Evolutionary conservation across 2,113 vertebrate species (phyloP).

Genomic region (Andinoacara biseriatus): DNA sequence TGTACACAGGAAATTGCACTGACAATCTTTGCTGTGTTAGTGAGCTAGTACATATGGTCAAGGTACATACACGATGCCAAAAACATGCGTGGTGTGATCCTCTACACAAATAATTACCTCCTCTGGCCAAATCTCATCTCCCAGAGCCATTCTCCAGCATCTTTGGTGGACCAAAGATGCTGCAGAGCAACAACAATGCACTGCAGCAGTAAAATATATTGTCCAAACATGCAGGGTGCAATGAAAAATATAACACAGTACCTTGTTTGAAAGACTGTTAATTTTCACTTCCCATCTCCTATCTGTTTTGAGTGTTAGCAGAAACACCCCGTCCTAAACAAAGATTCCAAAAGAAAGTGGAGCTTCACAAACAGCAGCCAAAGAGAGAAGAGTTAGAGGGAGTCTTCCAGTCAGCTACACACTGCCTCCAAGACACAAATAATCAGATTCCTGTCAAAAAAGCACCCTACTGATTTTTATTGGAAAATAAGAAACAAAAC

Average conservation of each 20-base stretch:
- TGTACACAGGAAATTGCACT: slow-evolving; percentile 39
- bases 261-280: neutral
- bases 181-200: slow-evolving; percentile 11
- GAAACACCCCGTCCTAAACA: slow-evolving; percentile 12
- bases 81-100: slow-evolving; percentile 49
- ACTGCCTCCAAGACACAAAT: slow-evolving; percentile 22
- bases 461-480: slow-evolving; percentile 9
- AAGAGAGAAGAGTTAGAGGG: neutral
- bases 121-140: slow-evolving; percentile 47
- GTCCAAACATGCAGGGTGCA: neutral
- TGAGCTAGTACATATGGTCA: slow-evolving; percentile 43
- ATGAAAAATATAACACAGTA: neutral
- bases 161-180: no score
- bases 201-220: neutral
- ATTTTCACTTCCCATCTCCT: neutral
- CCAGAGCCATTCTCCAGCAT: neutral
- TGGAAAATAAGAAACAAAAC: neutral
- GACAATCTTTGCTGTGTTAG: slow-evolving; percentile 21
- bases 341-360: neutral
- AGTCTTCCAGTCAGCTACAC: slow-evolving; percentile 24
- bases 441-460: slow-evolving; percentile 29
- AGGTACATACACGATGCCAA: slow-evolving; percentile 45
- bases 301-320: slow-evolving; percentile 12
- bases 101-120: slow-evolving; percentile 46
- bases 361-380: slow-evolving; percentile 17